These are phyloP conservation scores for Epinotia ramella DNA, from an alignment of 2,888 invertebrate species.

Conservation along the genomic window DNA sequence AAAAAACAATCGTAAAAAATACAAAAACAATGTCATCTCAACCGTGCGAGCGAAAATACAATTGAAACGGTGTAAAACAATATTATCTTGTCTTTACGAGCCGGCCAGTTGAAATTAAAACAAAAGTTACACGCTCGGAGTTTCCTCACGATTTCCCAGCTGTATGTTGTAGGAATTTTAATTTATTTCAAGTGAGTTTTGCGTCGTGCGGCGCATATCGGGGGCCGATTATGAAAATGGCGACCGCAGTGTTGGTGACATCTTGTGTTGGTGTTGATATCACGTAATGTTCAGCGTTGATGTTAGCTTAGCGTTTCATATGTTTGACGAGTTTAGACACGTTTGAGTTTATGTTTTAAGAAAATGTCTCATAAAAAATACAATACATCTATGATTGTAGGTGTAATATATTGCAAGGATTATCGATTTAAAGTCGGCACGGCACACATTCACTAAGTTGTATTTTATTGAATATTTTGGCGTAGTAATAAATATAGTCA, in stretches of 20 bases:
- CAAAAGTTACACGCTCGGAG: constrained; percentile 33
- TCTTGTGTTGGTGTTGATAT: constrained; percentile 50
- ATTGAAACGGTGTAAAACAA: background rate
- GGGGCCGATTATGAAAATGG: constrained; percentile 59
- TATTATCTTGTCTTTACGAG: constrained; percentile 6
- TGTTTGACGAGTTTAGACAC: background rate
- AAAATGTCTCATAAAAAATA: too few species aligned
- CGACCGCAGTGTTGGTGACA: constrained; percentile 57
- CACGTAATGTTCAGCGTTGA: constrained; percentile 21
- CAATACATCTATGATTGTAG: too few species aligned
- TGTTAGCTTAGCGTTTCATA: background rate
- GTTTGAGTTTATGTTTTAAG: background rate
- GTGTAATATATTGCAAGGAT: too few species aligned
- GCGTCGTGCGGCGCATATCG: constrained; percentile 60
- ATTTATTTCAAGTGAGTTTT: constrained; percentile 64
- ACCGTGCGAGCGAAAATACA: background rate
- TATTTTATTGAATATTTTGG: too few species aligned
- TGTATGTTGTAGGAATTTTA: constrained; percentile 67
- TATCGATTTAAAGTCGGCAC: too few species aligned
- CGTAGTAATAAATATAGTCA: too few species aligned
- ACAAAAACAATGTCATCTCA: background rate
- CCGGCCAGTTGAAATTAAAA: constrained; percentile 38
- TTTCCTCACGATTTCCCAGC: constrained; percentile 60
- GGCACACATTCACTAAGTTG: too few species aligned
- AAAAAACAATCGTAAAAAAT: background rate